Evolutionary conservation across 2,113 vertebrate genomes (phyloP).

Genomic region (Cyprinodon tularosa): DNA sequence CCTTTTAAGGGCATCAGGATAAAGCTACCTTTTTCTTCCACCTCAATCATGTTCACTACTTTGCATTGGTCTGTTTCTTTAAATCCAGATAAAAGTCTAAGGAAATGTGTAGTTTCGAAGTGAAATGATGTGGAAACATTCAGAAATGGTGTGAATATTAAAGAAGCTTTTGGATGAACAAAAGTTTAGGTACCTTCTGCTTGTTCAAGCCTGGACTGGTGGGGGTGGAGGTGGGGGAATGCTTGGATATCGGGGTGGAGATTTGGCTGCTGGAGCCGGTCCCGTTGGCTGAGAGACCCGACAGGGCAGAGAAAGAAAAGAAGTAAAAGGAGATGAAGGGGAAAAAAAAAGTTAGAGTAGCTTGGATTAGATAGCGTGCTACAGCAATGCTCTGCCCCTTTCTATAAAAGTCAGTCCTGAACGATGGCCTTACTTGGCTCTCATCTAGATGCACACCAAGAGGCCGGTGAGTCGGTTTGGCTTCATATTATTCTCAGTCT

Average conservation of each 20-base stretch:
- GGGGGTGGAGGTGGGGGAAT: constrained; percentile 96
- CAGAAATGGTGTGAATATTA: not conserved
- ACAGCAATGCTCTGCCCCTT: constrained; percentile 20
- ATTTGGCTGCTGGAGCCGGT: constrained; percentile 97
- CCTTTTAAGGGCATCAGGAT: too few relatives aligned
- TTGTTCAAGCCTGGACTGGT: constrained; percentile 95
- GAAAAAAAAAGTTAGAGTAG: constrained; percentile 2
- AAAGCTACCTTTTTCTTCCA: not conserved
- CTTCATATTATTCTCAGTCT: constrained; percentile 50
- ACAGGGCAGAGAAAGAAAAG: constrained; percentile 28
- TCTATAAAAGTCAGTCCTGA: constrained; percentile 45
- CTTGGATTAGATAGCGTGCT: constrained; percentile 47
- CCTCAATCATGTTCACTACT: not conserved
- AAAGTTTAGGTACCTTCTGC: constrained; percentile 90
- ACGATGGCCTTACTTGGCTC: constrained; percentile 50
- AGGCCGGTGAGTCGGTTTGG: constrained; percentile 37
- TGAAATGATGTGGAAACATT: too few relatives aligned
- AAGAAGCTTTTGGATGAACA: not conserved
- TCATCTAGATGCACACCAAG: constrained; percentile 11
- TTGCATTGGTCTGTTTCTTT: not conserved
- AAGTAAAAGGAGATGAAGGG: not conserved
- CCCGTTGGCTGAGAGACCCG: constrained; percentile 85
- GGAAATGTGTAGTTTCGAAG: too few relatives aligned
- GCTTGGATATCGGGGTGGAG: constrained; percentile 98
- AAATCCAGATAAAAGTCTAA: not conserved